phyloP scores from a whole-genome alignment of 2,113 vertebrate genomes.

The Herpetotheres cachinnans region DNA sequence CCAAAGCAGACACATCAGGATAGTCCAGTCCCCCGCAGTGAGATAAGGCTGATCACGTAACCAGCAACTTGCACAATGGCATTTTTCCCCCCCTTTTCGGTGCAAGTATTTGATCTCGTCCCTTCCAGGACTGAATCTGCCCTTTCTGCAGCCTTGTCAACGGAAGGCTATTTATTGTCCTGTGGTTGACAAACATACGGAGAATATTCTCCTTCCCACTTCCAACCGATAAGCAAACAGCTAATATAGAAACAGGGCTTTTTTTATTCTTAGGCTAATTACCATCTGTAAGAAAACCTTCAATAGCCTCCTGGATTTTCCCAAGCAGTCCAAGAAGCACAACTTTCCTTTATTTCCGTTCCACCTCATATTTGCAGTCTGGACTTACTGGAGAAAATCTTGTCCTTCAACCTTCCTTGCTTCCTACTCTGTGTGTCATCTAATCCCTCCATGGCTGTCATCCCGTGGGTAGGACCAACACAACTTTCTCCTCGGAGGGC shows the following conservation, averaged over 20 bases:
- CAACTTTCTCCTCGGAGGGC: background rate
- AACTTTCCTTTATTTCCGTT: background rate
- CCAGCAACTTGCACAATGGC: background rate
- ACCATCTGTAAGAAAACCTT: background rate
- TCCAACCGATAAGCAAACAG: background rate
- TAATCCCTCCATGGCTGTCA: background rate
- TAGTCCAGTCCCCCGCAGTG: background rate
- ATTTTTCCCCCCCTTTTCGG: background rate
- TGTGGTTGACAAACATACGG: background rate
- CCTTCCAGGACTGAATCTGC: background rate
- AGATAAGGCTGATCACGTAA: background rate
- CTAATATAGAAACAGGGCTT: background rate
- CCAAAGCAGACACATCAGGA: background rate
- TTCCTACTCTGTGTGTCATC: background rate
- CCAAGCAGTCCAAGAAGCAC: background rate
- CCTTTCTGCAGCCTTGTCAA: background rate
- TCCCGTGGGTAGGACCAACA: background rate
- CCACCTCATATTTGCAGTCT: background rate
- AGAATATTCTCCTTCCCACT: background rate
- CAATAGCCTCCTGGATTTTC: background rate
- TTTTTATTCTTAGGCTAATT: background rate
- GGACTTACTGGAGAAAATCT: background rate
- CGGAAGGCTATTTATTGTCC: background rate
- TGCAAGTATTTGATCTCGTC: background rate
- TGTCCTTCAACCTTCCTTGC: background rate